Conservation (phyloP, 1,140 invertebrate species). For the Drosophila fuyamai region DNA sequence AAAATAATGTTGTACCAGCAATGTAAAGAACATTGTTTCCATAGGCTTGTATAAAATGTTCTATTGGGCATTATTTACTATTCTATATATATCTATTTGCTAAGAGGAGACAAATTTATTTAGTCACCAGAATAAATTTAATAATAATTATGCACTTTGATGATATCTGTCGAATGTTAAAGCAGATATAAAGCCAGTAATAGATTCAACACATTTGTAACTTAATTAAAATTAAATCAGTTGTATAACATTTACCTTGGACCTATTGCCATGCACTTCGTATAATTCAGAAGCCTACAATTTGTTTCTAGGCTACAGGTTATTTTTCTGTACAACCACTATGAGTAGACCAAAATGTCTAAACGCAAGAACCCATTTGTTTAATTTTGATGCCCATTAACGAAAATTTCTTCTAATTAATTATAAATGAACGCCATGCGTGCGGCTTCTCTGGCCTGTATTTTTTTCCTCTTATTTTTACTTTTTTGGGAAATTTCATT, state of each 20-base stretch:
- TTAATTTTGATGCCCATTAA: conserved; percentile 67
- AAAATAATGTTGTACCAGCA: too few relatives aligned
- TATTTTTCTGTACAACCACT: not conserved
- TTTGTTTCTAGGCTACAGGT: not conserved
- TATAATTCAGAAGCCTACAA: conserved; percentile 4
- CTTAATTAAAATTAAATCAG: too few relatives aligned
- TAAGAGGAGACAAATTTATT: too few relatives aligned
- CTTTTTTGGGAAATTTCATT: conserved; percentile 48
- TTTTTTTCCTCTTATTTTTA: conserved; percentile 5
- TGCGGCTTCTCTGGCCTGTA: conserved; percentile 21
- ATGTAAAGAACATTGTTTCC: too few relatives aligned
- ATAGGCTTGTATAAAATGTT: too few relatives aligned
- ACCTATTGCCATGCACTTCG: not conserved
- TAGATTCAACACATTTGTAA: too few relatives aligned
- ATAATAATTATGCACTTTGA: too few relatives aligned
- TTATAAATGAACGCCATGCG: conserved; percentile 67
- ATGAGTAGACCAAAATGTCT: conserved; percentile 2
- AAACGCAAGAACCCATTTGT: conserved; percentile 54
- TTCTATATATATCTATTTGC: too few relatives aligned
- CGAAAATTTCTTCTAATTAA: conserved; percentile 65
- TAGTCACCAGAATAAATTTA: too few relatives aligned
- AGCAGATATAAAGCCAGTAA: too few relatives aligned
- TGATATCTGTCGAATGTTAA: too few relatives aligned
- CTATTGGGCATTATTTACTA: too few relatives aligned
- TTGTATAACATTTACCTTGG: not conserved